Base-by-base conservation (phyloP, 2,113 vertebrate species). In the Daubentonia madagascariensis region DNA sequence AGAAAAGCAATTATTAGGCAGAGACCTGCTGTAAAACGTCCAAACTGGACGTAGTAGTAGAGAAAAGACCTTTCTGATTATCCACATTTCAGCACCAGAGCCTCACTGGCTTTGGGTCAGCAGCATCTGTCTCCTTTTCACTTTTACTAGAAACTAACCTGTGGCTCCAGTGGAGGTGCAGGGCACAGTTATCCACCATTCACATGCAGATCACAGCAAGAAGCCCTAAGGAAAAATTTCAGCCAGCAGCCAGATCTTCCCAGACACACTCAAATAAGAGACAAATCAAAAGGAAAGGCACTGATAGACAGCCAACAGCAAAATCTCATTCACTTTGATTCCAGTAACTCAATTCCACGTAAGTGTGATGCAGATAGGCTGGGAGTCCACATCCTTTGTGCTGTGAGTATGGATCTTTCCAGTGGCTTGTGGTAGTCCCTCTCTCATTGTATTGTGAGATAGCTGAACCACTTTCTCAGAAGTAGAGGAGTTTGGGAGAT, bases 91-190 rank as follows among this genome's bases (percentile, higher is more conserved):
- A 50, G 50, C 1, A 12, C 43, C 57, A 10, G 14, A 43, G 28
- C 89, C 48, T 67, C 50, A 78, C 32, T 67, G 37, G 57, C 90
- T 97, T 54, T 94, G 50, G 43, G 54, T 87, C 20, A 16, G 90
- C 0, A 3, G 17, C 43, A 40, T 85, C 88, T 76, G n/a, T 30
- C 8, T 87, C 61, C 61, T 90, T 14, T 85, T 85, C 72, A 61
- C 54, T 93, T 96, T 73, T 50, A 43, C 48, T 89, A 48, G 7
- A 23, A 96, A 89, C 32, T 67, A 88, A 98, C 30, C 65, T 78
- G 40, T 67, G 48, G 13, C 52, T 89, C 85, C 37, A 73, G 17
- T 11, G 79, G 85, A 97, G 86, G 83, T 73, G 8, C 18, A 2
- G 0, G 5, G 35, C 81, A 52, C 43, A 30, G 59, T 68, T 20